Base-by-base conservation (phyloP, 2,797 vertebrate genomes). In the Acipenser ruthenus region DNA sequence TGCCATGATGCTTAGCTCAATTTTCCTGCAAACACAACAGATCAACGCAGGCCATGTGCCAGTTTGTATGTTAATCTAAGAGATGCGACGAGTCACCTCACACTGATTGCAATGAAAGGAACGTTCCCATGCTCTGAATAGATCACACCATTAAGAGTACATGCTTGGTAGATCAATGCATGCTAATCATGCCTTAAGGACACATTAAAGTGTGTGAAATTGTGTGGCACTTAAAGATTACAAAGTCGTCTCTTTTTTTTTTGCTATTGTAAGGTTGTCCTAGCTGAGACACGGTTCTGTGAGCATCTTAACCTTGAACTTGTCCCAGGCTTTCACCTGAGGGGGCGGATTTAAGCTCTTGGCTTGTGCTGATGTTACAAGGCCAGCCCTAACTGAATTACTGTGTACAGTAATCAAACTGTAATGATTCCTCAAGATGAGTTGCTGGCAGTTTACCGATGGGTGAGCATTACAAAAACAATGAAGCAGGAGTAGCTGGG, bases 41-140 rank as follows among this genome's bases (percentile, higher is more conserved):
- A 37, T 37, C 37, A 37, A 37, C 0, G 37, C 37, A 37, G 37
- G 37, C 5, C 37, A 37, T 37, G 0, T 3, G 71, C 74, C 78
- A 74, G 80, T 88, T 86, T 84, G 9, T 80, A 84, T 85, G 86
- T 78, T 86, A 86, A 86, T 88, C 81, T 72, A 70, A 75, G 76
- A 80, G 84, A 71, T 50, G 58, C 56, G 12, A 60, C 72, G 71
- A 79, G 72, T 82, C 82, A 77, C 79, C 75, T 76, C 66, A 65
- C 79, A 77, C 82, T 73, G 78, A 82, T 76, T 78, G 77, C 76
- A 71, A 75, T 73, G 74, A 70, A 63, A 83, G 80, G 85, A 88
- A 88, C 84, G 84, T 85, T 86, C 81, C 86, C 87, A 87, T 86
- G 86, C 82, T 87, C 84, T 56, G 70, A 67, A 82, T 78, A 68